Evolutionary conservation across 1,140 invertebrate genomes (phyloP).

Genomic region (Octopus bimaculoides): DNA sequence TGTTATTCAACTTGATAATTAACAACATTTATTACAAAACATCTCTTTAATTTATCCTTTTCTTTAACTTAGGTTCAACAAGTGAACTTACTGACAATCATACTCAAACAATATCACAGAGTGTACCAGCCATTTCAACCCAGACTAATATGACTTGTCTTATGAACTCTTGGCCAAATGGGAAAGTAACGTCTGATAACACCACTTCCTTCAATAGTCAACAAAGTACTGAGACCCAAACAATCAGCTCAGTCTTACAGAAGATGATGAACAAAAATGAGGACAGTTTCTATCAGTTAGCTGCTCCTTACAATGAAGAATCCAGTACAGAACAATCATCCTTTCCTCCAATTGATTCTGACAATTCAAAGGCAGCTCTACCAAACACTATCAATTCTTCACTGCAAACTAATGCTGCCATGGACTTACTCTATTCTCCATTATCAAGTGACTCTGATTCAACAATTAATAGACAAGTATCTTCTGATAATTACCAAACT

Average conservation of each 20-base stretch:
- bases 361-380: background rate
- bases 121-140: background rate
- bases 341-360: background rate
- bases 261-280: background rate
- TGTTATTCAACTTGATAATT: too few relatives aligned
- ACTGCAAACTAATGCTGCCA: background rate
- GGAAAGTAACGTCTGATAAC: background rate
- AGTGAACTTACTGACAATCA: slow-evolving; percentile 2
- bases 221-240: slow-evolving; percentile 4
- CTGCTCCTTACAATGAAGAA: background rate
- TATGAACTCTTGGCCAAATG: background rate
- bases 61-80: background rate
- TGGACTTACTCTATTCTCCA: background rate
- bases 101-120: background rate
- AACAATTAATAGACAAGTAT: background rate
- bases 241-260: background rate
- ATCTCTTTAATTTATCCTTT: background rate
- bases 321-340: background rate
- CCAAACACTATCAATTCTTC: background rate
- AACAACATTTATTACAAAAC: background rate
- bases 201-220: background rate
- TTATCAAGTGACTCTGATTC: background rate
- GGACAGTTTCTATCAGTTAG: background rate
- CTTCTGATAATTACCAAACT: background rate
- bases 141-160: slow-evolving; percentile 1